Conservation (phyloP, 2,888 invertebrate species). For the Leptinotarsa haldemani region DNA sequence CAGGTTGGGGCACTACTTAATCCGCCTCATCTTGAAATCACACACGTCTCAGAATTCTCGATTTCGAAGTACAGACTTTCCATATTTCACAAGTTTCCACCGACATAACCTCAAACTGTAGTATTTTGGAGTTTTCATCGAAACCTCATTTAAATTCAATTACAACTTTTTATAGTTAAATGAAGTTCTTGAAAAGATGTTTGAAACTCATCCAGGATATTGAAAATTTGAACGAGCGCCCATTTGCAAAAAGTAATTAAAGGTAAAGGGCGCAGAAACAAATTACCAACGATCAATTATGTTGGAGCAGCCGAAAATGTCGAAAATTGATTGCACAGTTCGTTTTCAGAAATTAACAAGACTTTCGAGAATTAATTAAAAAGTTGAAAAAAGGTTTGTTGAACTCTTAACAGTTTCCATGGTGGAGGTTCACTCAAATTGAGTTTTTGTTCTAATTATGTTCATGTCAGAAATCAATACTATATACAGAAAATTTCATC, state of each 20-base stretch:
- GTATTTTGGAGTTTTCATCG: no score
- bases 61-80: no score
- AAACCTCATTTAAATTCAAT: no score
- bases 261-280: not conserved
- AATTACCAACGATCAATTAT: slow-evolving; percentile 1
- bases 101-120: no score
- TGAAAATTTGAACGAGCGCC: not conserved
- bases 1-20: no score
- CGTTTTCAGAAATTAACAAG: not conserved
- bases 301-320: not conserved
- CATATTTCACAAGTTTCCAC: no score
- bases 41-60: no score
- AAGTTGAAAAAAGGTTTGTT: not conserved
- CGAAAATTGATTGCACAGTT: not conserved
- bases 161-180: not conserved
- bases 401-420: not conserved
- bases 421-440: no score
- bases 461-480: no score
- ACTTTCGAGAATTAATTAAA: not conserved
- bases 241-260: not conserved
- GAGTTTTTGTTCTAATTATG: no score
- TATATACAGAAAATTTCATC: no score
- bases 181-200: not conserved
- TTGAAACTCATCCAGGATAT: not conserved
- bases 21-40: no score